A percentile compares a stretch with the other conserved stretches of the same genome.
These are phyloP conservation scores for Tupaia tana DNA, from an alignment of 2,113 vertebrate genomes.

Conservation along the genomic window DNA sequence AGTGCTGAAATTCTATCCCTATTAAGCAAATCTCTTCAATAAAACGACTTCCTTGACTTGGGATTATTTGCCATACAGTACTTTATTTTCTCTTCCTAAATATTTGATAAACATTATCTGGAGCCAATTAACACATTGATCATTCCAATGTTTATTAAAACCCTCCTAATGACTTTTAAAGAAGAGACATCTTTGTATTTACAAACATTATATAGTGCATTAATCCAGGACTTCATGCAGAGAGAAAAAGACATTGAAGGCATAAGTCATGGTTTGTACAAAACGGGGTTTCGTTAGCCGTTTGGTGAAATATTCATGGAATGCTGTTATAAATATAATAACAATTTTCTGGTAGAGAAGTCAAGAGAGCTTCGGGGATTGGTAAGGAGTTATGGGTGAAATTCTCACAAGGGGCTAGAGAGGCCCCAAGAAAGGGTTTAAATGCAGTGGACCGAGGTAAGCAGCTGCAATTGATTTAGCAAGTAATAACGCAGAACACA, in stretches of 20 bases:
- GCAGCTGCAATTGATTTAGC: slow-evolving; percentile 63
- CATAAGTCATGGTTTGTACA: slow-evolving; percentile 63
- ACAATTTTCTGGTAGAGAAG: slow-evolving; percentile 75
- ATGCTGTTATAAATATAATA: slow-evolving; percentile 75
- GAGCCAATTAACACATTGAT: slow-evolving; percentile 72
- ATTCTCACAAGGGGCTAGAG: slow-evolving; percentile 33
- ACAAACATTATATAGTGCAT: slow-evolving; percentile 62
- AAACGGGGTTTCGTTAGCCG: slow-evolving; percentile 7
- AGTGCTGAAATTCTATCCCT: slow-evolving; percentile 59
- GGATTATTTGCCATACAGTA: slow-evolving; percentile 54
- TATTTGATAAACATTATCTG: slow-evolving; percentile 79
- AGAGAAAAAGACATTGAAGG: slow-evolving; percentile 74
- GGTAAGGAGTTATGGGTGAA: slow-evolving; percentile 66
- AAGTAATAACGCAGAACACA: slow-evolving; percentile 54
- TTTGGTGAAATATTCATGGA: slow-evolving; percentile 70
- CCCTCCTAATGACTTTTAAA: slow-evolving; percentile 73
- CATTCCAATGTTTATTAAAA: slow-evolving; percentile 77
- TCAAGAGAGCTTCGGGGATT: slow-evolving; percentile 66
- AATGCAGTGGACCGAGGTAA: slow-evolving; percentile 24
- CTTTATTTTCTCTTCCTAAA: slow-evolving; percentile 67
- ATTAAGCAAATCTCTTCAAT: slow-evolving; percentile 62
- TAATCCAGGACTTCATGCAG: slow-evolving; percentile 68
- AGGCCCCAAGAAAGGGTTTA: slow-evolving; percentile 24
- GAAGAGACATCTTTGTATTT: slow-evolving; percentile 66
- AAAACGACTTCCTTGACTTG: slow-evolving; percentile 56